Percentiles rank a stretch among this genome's conserved stretches.
Conservation (phyloP, 2,113 vertebrate species). For the Siphamia tubifer region DNA sequence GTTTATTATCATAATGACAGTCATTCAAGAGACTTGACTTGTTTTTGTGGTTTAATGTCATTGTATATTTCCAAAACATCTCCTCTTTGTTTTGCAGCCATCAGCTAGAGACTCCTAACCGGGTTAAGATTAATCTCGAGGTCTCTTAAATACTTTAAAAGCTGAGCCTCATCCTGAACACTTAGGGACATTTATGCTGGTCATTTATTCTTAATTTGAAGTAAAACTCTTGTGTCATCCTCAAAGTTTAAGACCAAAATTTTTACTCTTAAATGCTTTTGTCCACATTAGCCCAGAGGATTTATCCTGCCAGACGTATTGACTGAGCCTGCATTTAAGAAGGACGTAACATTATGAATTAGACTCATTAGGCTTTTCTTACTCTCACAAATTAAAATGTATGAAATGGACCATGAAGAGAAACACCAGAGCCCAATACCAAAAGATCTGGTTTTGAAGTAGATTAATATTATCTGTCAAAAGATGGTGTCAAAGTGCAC, state of each 20-base stretch:
- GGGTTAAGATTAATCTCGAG: neutral
- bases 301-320: neutral
- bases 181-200: constrained; percentile 14
- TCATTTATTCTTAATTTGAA: constrained; percentile 25
- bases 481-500: neutral
- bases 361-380: neutral
- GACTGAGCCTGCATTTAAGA: too few species aligned
- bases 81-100: neutral
- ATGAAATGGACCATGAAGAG: too few species aligned
- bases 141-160: constrained; percentile 19
- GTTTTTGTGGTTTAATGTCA: neutral
- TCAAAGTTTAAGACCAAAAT: neutral
- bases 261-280: neutral
- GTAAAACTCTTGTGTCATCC: neutral
- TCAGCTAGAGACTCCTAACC: neutral
- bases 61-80: neutral
- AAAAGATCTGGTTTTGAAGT: too few species aligned
- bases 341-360: neutral
- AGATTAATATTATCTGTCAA: too few species aligned
- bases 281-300: neutral
- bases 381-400: neutral
- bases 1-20: too few species aligned
- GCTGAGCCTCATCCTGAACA: neutral
- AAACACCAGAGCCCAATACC: too few species aligned
- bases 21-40: neutral